Evolutionary conservation across 2,113 vertebrate species (phyloP), one percentile per base, ranked within the genome.

Genomic region (Atractosteus spatula): DNA sequence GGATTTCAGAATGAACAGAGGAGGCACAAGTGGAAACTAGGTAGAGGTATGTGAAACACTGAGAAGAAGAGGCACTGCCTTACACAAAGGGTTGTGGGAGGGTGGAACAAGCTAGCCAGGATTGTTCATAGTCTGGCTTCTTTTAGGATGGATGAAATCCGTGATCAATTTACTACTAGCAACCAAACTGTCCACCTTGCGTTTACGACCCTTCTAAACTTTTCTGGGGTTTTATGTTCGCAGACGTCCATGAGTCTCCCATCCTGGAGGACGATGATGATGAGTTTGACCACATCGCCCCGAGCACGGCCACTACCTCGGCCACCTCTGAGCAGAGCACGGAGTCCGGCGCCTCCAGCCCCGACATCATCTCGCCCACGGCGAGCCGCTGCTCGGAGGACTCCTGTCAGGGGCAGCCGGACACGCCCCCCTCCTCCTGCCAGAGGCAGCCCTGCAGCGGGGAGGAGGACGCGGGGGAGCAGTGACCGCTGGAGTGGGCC

Each of bases 271-370:
- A 96, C 0, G 95, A 96, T 0, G 95, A 98, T 0, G 94, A 97
- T 0, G 95, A 98, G 3, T 95, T 97, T 12, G 95, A 96, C 81
- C 92, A 90, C 0, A 81, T 94, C 41, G 93, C 90, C 0, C 93
- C 88, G 51, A 95, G 94, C 71, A 92, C 89, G 4, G 91, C 90
- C 0, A 92, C 91, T 1, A 94, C 91, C 74, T 94, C 93, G 0
- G 93, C 93, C 79, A 96, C 92, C 69, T 96, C 95, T 0, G 96
- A 97, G 82, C 96, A 97, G 89, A 99, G 95, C 88, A 96, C 96
- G 0, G 97, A 95, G 76, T 98, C 95, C 1, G 98, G 96, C 0
- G 96, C 98, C 89, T 96, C 91, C 5, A 98, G 96, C 82, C 96
- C 97, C 0, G 96, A 94, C 17, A 86, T 96, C 4, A 85, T 96